Evolutionary conservation across 1,140 invertebrate genomes (phyloP).

Genomic region (Mesaphorura yosii): DNA sequence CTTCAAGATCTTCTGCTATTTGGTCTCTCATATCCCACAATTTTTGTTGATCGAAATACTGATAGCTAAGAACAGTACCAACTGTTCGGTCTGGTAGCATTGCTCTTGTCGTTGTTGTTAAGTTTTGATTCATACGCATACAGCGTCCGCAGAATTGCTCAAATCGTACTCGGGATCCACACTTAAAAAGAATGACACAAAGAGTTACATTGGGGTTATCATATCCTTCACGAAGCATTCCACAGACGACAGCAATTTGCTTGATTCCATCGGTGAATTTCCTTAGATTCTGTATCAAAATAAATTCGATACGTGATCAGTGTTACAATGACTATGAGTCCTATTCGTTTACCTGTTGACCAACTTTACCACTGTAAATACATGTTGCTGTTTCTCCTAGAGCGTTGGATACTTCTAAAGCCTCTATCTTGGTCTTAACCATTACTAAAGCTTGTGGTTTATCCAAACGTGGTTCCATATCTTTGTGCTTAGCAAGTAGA

Average conservation of each 20-base stretch:
- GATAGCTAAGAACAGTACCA: background rate
- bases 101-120: background rate
- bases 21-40: background rate
- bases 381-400: background rate
- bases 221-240: conserved; percentile 8
- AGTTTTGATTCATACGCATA: background rate
- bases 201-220: conserved; percentile 12
- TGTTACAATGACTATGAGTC: too few species aligned
- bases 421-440: background rate
- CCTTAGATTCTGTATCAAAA: background rate
- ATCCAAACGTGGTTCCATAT: background rate
- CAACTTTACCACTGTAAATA: background rate
- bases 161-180: background rate
- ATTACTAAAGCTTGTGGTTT: background rate
- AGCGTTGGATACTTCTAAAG: background rate
- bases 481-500: background rate
- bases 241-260: conserved; percentile 6
- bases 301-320: too few species aligned
- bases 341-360: background rate
- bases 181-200: conserved; percentile 10
- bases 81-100: background rate
- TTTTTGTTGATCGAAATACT: background rate
- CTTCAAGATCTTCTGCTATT: background rate
- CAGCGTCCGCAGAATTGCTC: conserved; percentile 9
- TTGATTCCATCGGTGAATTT: background rate